phyloP scores from a whole-genome alignment of 2,888 invertebrate genomes.

The Cheilosia soror region DNA sequence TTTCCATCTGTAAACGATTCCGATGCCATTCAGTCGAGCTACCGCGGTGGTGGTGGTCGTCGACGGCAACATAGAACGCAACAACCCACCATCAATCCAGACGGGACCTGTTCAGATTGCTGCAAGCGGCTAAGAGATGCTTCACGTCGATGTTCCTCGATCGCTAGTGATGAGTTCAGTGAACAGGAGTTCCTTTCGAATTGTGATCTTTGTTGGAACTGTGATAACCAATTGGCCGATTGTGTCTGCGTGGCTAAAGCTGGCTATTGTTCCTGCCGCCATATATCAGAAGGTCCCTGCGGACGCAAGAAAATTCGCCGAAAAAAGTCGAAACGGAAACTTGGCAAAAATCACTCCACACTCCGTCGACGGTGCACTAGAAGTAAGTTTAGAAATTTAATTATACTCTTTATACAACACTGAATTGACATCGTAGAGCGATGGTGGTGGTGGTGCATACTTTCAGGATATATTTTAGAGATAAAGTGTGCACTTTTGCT shows the following conservation, averaged over 20 bases:
- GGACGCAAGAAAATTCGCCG: slow-evolving; percentile 76
- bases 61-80: slow-evolving; percentile 38
- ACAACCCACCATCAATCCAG: slow-evolving; percentile 52
- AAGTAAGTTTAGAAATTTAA: slow-evolving; percentile 75
- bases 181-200: slow-evolving; percentile 78
- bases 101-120: slow-evolving; percentile 73
- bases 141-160: slow-evolving; percentile 71
- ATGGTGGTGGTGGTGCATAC: not conserved
- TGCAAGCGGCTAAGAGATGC: slow-evolving; percentile 65
- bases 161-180: slow-evolving; percentile 77
- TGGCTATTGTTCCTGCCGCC: slow-evolving; percentile 63
- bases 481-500: slow-evolving; percentile 36
- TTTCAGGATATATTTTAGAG: slow-evolving; percentile 8
- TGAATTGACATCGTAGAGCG: not conserved
- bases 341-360: slow-evolving; percentile 78
- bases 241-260: slow-evolving; percentile 72
- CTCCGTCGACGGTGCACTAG: slow-evolving; percentile 73
- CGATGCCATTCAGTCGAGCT: slow-evolving; percentile 42
- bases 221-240: slow-evolving; percentile 77
- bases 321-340: slow-evolving; percentile 76
- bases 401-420: not conserved
- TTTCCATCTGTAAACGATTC: slow-evolving; percentile 76
- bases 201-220: slow-evolving; percentile 77
- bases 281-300: slow-evolving; percentile 57
- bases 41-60: slow-evolving; percentile 35